phyloP scores from a whole-genome alignment of 2,113 vertebrate genomes.

The Planiliza haematocheilus region DNA sequence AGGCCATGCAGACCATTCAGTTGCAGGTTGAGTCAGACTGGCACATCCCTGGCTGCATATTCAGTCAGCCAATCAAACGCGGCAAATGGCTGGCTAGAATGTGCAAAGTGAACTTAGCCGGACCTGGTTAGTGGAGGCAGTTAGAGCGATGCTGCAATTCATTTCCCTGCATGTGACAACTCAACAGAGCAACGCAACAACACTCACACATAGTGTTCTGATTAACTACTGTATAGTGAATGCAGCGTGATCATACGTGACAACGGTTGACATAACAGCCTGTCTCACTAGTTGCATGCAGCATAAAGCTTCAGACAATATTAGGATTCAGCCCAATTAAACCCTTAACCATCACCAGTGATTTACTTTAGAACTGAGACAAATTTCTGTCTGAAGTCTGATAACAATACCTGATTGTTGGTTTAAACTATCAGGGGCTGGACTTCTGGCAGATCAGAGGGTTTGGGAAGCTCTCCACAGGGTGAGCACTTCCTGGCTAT shows the following conservation, averaged over 20 bases:
- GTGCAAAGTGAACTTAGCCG: not conserved
- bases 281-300: too few species aligned
- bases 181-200: not conserved
- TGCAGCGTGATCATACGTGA: not conserved
- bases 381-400: too few species aligned
- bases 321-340: not conserved
- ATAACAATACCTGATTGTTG: not conserved
- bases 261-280: too few species aligned
- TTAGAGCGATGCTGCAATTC: too few species aligned
- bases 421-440: not conserved
- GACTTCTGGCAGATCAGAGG: not conserved
- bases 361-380: not conserved
- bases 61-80: too few species aligned
- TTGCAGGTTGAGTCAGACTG: not conserved
- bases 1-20: too few species aligned
- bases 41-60: not conserved
- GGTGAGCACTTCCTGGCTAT: not conserved
- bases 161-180: too few species aligned
- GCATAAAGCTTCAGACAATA: not conserved
- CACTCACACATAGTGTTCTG: too few species aligned
- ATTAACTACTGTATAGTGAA: too few species aligned
- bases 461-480: too few species aligned
- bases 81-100: not conserved
- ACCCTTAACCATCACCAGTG: too few species aligned
- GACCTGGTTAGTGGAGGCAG: not conserved